Evolutionary conservation across 1,140 invertebrate species (phyloP), one percentile per base, ranked within the genome.

Genomic region (Ceratina calcarata): DNA sequence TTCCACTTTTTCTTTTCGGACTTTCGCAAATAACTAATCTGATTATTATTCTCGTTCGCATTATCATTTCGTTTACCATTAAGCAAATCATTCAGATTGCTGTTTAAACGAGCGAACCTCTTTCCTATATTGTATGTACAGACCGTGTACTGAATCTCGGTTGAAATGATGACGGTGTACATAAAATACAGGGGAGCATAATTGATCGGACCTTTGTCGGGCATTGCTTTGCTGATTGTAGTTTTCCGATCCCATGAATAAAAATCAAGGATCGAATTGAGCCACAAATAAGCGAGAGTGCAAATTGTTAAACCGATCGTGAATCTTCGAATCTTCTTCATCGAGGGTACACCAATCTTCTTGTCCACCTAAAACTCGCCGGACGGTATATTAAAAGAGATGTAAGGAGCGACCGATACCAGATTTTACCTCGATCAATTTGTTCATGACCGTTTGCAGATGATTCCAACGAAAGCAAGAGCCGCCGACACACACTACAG

Each of bases 61-160:
- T 55, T n/a, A 1, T 22, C 57, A n/a, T 22, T 8, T 12, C 24
- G 3, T 18, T 57, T 57, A 57, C n/a, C n/a, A 16, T 53, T 76
- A 0, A 91, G 82, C n/a, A 91, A 82, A 20, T 84, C 89, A 7
- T 88, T 87, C 2, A 93, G 86, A 13, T 77, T 87, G 18, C 84
- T 87, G 20, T 93, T 93, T 12, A 93, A 76, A 0, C 88, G 86
- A 16, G 82, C 66, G 53, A 93, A 93, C 32, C 92, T 85, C 45
- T 91, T 82, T 22, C 86, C 81, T 3, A 93, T 72, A 49, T 91
- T 93, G 45, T 91, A 91, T 0, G 89, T 85, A 8, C 83, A 70
- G n/a, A 93, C 24, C 1, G 87, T 90, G 22, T 91, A 93, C 45
- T 93, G 92, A 13, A 92, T 84, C 78, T 91, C 91, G 49, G 91